Percentiles rank a stretch among this genome's conserved stretches.
Conservation (phyloP, 1,140 invertebrate species). For the Eupeodes corollae region DNA sequence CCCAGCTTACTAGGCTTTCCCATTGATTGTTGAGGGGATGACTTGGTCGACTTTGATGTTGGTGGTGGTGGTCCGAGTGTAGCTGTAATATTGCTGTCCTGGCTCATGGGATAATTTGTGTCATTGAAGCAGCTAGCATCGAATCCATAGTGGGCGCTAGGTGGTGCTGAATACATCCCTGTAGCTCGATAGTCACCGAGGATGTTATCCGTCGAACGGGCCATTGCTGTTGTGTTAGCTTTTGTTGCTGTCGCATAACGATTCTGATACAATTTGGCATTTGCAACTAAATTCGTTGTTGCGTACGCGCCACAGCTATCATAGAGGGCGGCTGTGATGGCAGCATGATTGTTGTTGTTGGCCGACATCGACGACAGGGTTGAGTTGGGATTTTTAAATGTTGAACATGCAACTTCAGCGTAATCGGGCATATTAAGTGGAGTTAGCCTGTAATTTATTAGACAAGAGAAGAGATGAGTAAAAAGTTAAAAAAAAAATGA, state of each 20-base stretch:
- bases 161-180: constrained; percentile 33
- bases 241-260: constrained; percentile 25
- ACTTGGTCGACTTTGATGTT: constrained; percentile 10
- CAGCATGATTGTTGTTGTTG: not conserved
- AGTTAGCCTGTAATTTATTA: constrained; percentile 23
- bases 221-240: constrained; percentile 17
- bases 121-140: constrained; percentile 1
- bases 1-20: constrained; percentile 9
- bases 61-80: not conserved
- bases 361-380: constrained; percentile 5
- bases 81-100: not conserved
- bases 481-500: not conserved
- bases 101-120: constrained; percentile 1
- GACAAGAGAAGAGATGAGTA: constrained; percentile 1
- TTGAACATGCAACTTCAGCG: constrained; percentile 40
- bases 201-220: constrained; percentile 2
- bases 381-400: constrained; percentile 33
- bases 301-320: constrained; percentile 37
- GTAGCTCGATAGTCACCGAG: constrained; percentile 26
- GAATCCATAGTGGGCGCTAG: constrained; percentile 29
- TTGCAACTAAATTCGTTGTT: constrained; percentile 36
- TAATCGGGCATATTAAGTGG: constrained; percentile 40
- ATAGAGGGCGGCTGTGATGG: constrained; percentile 22
- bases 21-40: constrained; percentile 29
- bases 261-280: constrained; percentile 36